These are phyloP conservation scores for Rhamnusium bicolor DNA, from an alignment of 2,888 invertebrate species.

Conservation along the genomic window DNA sequence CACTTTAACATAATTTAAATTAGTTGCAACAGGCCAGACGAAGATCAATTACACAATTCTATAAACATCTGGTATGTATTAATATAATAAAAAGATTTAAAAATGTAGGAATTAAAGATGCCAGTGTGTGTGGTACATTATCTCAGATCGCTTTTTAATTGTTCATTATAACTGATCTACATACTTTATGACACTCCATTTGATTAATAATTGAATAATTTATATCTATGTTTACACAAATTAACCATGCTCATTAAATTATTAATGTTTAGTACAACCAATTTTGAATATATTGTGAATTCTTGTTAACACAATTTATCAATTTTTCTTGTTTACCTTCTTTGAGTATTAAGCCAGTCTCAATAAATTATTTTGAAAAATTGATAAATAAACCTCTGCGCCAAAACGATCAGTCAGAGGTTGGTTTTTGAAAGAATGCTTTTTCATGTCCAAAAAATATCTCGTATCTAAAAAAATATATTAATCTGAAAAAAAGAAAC, in stretches of 20 bases:
- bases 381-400: no score
- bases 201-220: background rate
- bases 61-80: constrained; percentile 16
- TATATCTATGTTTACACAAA: background rate
- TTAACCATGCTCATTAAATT: background rate
- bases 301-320: no score
- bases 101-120: background rate
- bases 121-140: constrained; percentile 14
- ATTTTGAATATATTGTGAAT: background rate
- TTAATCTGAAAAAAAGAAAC: no score
- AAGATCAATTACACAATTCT: constrained; percentile 27
- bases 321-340: no score
- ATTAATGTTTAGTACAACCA: background rate
- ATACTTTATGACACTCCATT: background rate
- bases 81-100: background rate
- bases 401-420: no score
- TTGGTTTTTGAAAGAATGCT: no score
- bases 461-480: no score
- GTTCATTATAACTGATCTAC: background rate
- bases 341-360: no score
- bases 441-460: no score
- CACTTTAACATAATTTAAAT: constrained; percentile 25
- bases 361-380: no score
- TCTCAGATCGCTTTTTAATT: background rate
- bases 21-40: constrained; percentile 24